Conservation (phyloP, 2,113 vertebrate genomes). For the Hypomesus transpacificus region DNA sequence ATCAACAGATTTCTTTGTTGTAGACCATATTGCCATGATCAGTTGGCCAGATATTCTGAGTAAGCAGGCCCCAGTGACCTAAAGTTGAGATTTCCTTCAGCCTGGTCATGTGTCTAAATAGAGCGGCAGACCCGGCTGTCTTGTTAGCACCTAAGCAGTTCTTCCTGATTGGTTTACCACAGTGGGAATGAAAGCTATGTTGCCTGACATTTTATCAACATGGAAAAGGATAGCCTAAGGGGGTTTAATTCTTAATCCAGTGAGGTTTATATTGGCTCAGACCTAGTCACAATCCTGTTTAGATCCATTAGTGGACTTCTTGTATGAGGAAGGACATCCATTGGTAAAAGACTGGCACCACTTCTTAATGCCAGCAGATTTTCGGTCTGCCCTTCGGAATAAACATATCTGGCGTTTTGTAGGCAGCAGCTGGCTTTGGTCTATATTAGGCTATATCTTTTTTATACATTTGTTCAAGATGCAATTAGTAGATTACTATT, state of each 20-base stretch:
- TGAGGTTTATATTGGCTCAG: constrained; percentile 66
- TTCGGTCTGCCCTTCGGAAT: background rate
- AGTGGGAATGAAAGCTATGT: constrained; percentile 68
- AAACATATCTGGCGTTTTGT: constrained; percentile 5
- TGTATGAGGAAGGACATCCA: constrained; percentile 54
- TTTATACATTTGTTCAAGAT: background rate
- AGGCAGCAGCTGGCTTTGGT: constrained; percentile 12
- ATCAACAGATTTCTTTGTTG: no score
- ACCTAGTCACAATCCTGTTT: constrained; percentile 54
- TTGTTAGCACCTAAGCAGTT: constrained; percentile 60
- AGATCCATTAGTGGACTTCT: constrained; percentile 53
- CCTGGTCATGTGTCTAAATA: constrained; percentile 31
- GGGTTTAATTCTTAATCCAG: constrained; percentile 66
- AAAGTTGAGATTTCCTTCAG: constrained; percentile 40
- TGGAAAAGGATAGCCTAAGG: constrained; percentile 49
- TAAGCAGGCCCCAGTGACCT: constrained; percentile 38
- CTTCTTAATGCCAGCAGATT: constrained; percentile 21
- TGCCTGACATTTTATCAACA: constrained; percentile 71
- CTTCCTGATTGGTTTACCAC: constrained; percentile 45
- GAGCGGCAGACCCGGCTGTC: constrained; percentile 51
- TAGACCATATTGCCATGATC: background rate
- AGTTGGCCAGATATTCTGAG: constrained; percentile 22
- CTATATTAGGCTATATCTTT: background rate
- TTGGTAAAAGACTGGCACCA: constrained; percentile 51
- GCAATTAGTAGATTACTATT: background rate